Conservation (phyloP, 2,888 invertebrate species). For the Drosophila longiperda region DNA sequence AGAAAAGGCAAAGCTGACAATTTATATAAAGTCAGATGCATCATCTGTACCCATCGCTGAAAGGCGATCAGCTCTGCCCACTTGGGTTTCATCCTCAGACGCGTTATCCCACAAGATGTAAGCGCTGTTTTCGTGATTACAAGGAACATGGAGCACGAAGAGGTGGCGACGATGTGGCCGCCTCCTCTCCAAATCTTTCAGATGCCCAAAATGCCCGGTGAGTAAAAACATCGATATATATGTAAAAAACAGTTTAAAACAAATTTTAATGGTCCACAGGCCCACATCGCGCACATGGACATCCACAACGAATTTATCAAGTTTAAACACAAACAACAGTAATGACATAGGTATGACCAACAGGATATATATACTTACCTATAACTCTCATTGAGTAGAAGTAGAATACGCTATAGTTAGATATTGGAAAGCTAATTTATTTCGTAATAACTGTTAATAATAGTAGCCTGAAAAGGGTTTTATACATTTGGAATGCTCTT, state of each 20-base stretch:
- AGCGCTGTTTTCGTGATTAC: conserved; percentile 96
- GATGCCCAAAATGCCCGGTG: conserved; percentile 88
- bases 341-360: conserved; percentile 83
- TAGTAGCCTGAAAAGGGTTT: neutral
- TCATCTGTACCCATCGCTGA: conserved; percentile 86
- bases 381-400: neutral
- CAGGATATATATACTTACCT: neutral
- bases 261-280: conserved; percentile 48
- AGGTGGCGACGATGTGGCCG: conserved; percentile 89
- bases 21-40: conserved; percentile 82
- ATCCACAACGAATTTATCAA: conserved; percentile 89
- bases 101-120: conserved; percentile 96
- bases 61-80: conserved; percentile 95
- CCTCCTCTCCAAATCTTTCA: conserved; percentile 92
- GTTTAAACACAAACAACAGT: conserved; percentile 70
- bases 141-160: conserved; percentile 94
- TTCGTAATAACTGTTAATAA: neutral
- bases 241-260: neutral
- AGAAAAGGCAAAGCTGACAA: conserved; percentile 70
- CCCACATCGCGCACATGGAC: conserved; percentile 89
- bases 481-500: conserved; percentile 12
- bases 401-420: neutral
- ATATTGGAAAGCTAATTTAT: neutral
- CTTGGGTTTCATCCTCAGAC: conserved; percentile 97
- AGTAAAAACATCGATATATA: neutral